A percentile compares a stretch with the other conserved stretches of the same genome.
Evolutionary conservation across 1,140 invertebrate genomes (phyloP).

Genomic region (Neodiprion pinetum): DNA sequence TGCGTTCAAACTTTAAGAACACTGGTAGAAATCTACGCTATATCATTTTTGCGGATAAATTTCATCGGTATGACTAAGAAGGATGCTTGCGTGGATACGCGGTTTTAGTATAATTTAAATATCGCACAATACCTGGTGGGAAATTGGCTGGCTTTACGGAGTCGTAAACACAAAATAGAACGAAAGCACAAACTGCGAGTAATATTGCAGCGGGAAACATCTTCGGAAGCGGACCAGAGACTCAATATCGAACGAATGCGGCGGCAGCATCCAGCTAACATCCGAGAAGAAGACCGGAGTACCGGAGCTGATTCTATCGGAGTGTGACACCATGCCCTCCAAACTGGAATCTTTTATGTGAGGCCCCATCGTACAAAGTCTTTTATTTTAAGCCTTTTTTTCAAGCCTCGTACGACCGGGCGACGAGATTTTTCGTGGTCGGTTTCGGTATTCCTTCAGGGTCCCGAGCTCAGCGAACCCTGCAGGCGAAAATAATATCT

Average conservation of each 20-base stretch:
- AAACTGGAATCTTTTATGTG: conserved; percentile 7
- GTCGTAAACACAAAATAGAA: conserved; percentile 36
- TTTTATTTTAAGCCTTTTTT: conserved; percentile 3
- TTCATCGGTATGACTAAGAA: too few relatives aligned
- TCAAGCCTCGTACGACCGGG: background rate
- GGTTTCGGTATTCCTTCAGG: background rate
- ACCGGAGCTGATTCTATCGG: background rate
- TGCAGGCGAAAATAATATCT: too few relatives aligned
- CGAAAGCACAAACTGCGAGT: conserved; percentile 27
- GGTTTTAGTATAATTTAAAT: too few relatives aligned
- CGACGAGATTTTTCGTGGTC: background rate
- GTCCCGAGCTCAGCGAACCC: background rate
- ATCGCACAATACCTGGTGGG: conserved; percentile 45
- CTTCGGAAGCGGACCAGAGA: background rate
- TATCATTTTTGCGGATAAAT: too few relatives aligned
- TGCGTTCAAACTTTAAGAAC: too few relatives aligned
- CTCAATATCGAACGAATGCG: background rate
- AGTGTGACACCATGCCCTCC: background rate
- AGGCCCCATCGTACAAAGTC: background rate
- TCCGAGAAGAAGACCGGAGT: background rate
- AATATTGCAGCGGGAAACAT: conserved; percentile 34
- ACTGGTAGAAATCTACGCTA: too few relatives aligned
- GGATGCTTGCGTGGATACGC: too few relatives aligned
- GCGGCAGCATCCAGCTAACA: background rate
- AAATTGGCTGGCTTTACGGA: conserved; percentile 48